phyloP scores from a whole-genome alignment of 2,113 vertebrate genomes.

The Zosterops pallidus region DNA sequence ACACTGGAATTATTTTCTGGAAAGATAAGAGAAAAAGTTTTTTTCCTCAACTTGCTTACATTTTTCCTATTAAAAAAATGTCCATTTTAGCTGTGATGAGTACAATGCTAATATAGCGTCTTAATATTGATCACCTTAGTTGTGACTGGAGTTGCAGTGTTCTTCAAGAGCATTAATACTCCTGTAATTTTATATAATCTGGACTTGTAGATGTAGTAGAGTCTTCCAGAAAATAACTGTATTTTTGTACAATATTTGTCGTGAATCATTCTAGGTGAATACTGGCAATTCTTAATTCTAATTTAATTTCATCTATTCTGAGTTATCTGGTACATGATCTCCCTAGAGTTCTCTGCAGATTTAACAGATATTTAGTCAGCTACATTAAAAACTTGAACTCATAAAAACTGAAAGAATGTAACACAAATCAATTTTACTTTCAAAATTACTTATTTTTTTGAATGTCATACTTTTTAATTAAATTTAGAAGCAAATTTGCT shows the following conservation, averaged over 20 bases:
- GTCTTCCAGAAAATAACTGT: neutral
- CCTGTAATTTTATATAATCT: neutral
- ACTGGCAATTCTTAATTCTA: neutral
- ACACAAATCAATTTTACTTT: neutral
- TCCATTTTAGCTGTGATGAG: neutral
- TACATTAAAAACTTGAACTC: neutral
- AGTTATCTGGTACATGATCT: neutral
- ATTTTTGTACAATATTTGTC: neutral
- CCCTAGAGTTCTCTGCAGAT: neutral
- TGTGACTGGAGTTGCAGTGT: neutral
- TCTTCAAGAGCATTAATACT: neutral
- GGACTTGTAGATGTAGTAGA: neutral
- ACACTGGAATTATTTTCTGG: neutral
- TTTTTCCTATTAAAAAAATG: neutral
- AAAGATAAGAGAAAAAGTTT: neutral
- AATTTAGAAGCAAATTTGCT: neutral
- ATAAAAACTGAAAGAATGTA: neutral
- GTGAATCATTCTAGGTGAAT: neutral
- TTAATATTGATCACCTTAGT: neutral
- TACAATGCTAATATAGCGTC: neutral
- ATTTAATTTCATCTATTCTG: neutral
- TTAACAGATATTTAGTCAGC: neutral
- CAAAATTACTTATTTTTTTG: neutral
- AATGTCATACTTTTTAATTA: neutral
- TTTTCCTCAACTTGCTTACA: neutral